A percentile compares a stretch with the other conserved stretches of the same genome.
Conservation (phyloP, 2,113 vertebrate genomes). For the Rissa tridactyla region DNA sequence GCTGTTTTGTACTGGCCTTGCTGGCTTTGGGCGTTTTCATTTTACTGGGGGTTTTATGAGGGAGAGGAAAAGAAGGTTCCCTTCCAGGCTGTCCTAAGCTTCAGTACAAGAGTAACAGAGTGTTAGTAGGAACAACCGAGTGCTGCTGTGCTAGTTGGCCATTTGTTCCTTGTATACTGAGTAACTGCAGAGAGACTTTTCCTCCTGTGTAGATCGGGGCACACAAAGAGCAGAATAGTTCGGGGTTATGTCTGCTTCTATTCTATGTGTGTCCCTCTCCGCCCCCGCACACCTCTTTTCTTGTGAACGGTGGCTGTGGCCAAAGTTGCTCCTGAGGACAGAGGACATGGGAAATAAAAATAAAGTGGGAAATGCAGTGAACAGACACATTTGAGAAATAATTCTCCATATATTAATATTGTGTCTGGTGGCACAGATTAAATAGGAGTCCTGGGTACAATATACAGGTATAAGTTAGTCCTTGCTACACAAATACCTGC, state of each 20-base stretch:
- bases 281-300: too few relatives aligned
- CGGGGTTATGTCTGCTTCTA: not conserved
- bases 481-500: not conserved
- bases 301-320: not conserved
- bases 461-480: not conserved
- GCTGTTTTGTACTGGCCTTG: accelerated
- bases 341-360: not conserved
- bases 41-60: not conserved
- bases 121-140: not conserved
- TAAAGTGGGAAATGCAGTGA: not conserved
- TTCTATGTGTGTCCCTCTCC: not conserved
- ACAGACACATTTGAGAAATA: not conserved
- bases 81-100: not conserved
- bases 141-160: not conserved
- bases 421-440: not conserved
- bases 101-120: not conserved
- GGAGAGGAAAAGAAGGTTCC: not conserved
- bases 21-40: accelerated
- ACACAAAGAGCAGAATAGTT: accelerated
- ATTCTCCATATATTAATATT: accelerated
- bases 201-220: not conserved
- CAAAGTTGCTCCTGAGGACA: not conserved
- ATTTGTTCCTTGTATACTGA: not conserved
- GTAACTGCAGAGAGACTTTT: not conserved
- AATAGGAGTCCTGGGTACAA: too few relatives aligned